Conservation (phyloP, 2,113 vertebrate genomes). For the Serinus canaria region DNA sequence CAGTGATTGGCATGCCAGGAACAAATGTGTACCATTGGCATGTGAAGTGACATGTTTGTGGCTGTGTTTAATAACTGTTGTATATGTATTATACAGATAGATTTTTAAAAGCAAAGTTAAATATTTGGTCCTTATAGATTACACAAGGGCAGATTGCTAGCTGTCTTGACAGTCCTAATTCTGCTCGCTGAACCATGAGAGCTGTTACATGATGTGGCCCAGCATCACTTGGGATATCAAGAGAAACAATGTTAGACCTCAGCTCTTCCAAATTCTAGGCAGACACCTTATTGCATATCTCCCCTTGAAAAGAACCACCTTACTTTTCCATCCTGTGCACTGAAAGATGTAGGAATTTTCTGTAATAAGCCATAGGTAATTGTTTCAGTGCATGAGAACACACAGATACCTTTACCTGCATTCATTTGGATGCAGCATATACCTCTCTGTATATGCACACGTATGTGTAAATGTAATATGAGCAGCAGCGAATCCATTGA, state of each 20-base stretch:
- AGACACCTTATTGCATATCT: not conserved
- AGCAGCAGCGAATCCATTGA: not conserved
- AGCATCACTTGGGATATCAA: not conserved
- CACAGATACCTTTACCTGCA: not conserved
- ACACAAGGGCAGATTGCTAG: not conserved
- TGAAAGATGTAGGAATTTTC: not conserved
- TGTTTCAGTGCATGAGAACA: not conserved
- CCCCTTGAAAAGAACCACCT: not conserved
- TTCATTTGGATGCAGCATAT: not conserved
- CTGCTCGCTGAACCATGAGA: not conserved
- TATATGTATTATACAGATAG: not conserved
- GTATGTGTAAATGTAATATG: not conserved
- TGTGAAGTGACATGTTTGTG: not conserved
- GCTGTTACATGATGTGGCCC: not conserved
- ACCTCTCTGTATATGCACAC: rapidly evolving
- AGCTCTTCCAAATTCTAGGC: not conserved
- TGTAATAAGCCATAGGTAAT: not conserved
- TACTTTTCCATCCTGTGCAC: not conserved
- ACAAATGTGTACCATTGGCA: not conserved
- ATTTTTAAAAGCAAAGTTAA: not conserved
- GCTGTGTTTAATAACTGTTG: not conserved
- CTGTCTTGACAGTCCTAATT: not conserved
- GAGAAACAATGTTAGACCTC: not conserved
- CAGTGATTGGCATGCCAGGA: not conserved
- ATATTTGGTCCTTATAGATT: not conserved